Base-by-base conservation (phyloP, 2,797 vertebrate species). In the Anguilla marmorata region DNA sequence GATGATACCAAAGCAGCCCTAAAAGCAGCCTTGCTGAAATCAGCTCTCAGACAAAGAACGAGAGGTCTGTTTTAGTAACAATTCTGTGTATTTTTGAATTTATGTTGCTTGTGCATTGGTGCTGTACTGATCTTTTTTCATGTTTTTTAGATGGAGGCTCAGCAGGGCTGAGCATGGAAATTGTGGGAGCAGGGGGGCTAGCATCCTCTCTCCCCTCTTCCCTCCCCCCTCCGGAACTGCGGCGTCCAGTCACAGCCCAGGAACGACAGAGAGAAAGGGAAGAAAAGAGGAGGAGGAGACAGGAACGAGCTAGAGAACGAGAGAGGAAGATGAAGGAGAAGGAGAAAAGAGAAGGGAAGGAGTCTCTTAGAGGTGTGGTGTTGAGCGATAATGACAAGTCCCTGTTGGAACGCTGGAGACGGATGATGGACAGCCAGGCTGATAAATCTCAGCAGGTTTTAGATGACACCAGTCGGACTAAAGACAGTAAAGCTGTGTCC, bases 1-100 rank as follows among this genome's bases (percentile, higher is more conserved):
- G 97, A 98, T 6, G 97, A 98, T 87, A 98, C 98, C 56, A 99
- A 99, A 93, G 97, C 97, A 0, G 98, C 98, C 1, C 97, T 99
- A 5, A 98, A 97, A 92, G 98, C 98, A 0, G 97, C 97, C 24
- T 93, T 98, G 89, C 93, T 98, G 19, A 98, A 98, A 92, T 97
- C 97, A 0, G 96, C 96, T 60, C 93, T 97, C 90, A 95, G 97
- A 92, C 97, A 98, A 90, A 97, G 96, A 91, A 95, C 95, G 74
- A 96, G 96, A 95, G 97, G 98, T 98, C 88, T 91, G 95, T 92
- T 84, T 27, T 54, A 33, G 14, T 16, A 33, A 6, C 14, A n/a
- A 33, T 63, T 74, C 27, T 86, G 48, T 86, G 19, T 54, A 4
- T 87, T 33, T 79, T 56, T 86, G 9, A 48, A 69, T 86, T 11